Percentiles rank a stretch among this genome's conserved stretches.
Conservation (phyloP, 2,797 vertebrate species). For the Apogon hyalosoma region DNA sequence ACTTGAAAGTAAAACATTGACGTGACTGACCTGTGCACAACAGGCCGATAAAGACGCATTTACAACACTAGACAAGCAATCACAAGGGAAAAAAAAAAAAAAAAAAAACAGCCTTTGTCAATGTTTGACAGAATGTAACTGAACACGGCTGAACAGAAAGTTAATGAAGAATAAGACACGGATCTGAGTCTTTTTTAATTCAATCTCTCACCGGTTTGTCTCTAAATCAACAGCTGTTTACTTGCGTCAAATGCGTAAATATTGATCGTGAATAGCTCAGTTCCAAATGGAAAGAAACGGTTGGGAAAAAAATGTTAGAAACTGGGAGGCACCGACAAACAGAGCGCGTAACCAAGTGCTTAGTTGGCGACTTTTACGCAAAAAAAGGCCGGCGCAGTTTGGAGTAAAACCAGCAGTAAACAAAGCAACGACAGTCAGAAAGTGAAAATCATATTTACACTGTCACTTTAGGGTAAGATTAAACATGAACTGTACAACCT, state of each 20-base stretch:
- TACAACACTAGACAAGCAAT: conserved; percentile 23
- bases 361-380: conserved; percentile 64
- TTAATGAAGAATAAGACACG: background rate
- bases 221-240: conserved; percentile 31
- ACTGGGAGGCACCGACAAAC: conserved; percentile 51
- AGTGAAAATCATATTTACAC: background rate
- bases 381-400: conserved; percentile 5
- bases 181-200: background rate
- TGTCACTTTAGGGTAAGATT: background rate
- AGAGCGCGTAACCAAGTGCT: conserved; percentile 51
- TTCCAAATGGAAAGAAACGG: conserved; percentile 55
- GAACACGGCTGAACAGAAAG: background rate
- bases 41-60: conserved; percentile 42
- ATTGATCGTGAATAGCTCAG: conserved; percentile 50
- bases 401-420: background rate
- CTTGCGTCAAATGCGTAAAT: conserved; percentile 50
- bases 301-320: conserved; percentile 32
- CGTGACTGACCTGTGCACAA: conserved; percentile 18
- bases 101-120: conserved; percentile 35
- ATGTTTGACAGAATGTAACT: conserved; percentile 69
- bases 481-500: conserved; percentile 81
- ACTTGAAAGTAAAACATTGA: conserved; percentile 53
- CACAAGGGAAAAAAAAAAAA: conserved; percentile 32
- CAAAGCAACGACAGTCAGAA: background rate
- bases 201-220: no score